Base-by-base conservation (phyloP, 2,888 invertebrate species). In the Lasiommata megera region DNA sequence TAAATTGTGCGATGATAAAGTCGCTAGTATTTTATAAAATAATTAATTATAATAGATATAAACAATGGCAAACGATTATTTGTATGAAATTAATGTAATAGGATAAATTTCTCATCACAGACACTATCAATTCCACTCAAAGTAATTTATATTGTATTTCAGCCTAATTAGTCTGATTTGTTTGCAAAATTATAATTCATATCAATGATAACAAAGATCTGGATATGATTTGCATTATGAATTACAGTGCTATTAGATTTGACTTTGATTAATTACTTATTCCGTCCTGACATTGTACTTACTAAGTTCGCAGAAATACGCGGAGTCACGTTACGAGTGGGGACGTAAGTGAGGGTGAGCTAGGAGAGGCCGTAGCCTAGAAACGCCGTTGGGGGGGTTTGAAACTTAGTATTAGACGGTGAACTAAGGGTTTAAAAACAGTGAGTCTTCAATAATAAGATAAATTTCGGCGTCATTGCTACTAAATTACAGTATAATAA, bases 251-350 rank as follows among this genome's bases (percentile, higher is more conserved):
- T 61, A 61, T 64, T 58, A 57, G 46, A 60, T 57, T 54, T 63
- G 54, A 59, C 60, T 51, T 54, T 64, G 62, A 64, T 64, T 60
- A 60, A 64, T 64, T 60, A 60, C 60, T 60, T 54, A 58, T 58
- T 50, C 58, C 43, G 23, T 54, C 58, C 60, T 62, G 41, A 58
- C 56, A 52, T 50, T 52, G 44, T 52, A 58, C 37, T 56, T 54
- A 58, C 38, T 56, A 58, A 58, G 58, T 60, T 62, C 52, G 56
- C 40, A 48, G 48, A 53, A 62, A 60, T 56, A 57, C 54, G 58
- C 50, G 28, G 48, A 54, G 58, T 62, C 60, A 60, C 64, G 56
- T 58, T 54, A 60, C 34, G 16, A 50, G 28, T 29, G 51, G 47
- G 56, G 47, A 34, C 34, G 37, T 36, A 16, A 50, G 38, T 41